Evolutionary conservation across 2,113 vertebrate genomes (phyloP).

Genomic region (Columbina picui): DNA sequence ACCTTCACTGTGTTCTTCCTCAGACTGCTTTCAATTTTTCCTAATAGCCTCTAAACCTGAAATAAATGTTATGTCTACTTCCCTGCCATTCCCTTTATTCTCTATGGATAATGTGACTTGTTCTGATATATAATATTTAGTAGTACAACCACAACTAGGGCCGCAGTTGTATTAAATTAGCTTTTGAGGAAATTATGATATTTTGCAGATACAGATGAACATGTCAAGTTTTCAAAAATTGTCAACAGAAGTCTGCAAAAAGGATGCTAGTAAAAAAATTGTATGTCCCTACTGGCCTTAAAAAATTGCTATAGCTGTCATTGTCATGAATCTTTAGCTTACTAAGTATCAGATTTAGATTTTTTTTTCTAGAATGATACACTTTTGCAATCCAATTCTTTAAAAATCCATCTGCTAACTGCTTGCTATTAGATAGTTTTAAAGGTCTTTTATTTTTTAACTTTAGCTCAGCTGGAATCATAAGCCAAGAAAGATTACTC

Average conservation of each 20-base stretch:
- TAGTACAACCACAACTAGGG: neutral
- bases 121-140: neutral
- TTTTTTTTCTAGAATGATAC: neutral
- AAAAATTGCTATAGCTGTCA: neutral
- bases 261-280: neutral
- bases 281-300: neutral
- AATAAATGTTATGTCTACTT: neutral
- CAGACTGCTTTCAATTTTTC: neutral
- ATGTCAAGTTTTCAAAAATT: neutral
- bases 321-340: neutral
- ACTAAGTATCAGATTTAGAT: neutral
- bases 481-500: neutral
- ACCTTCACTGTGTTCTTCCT: neutral
- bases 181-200: neutral
- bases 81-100: neutral
- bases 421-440: neutral
- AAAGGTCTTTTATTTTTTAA: neutral
- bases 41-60: neutral
- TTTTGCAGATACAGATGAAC: neutral
- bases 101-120: neutral
- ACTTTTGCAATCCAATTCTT: neutral
- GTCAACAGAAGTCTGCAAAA: neutral
- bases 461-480: neutral
- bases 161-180: neutral
- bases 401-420: constrained; percentile 5